These are phyloP conservation scores for Cheilosia impressa DNA, from an alignment of 2,888 invertebrate species.

Conservation along the genomic window DNA sequence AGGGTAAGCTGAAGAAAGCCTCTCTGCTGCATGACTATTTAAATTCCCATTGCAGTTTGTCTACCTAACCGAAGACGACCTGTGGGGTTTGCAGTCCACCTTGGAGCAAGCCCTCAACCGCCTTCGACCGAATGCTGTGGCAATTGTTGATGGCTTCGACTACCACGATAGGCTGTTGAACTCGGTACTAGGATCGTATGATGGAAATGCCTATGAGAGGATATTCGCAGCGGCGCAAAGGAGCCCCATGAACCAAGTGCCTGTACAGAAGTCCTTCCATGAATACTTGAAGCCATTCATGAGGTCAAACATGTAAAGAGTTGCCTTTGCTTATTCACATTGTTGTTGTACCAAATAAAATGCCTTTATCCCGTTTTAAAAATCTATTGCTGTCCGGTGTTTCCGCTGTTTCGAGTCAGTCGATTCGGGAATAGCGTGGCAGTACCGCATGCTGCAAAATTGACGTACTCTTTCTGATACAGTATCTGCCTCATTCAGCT, in stretches of 20 bases:
- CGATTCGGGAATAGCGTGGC: too few species aligned
- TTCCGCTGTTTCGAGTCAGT: too few species aligned
- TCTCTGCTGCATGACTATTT: background rate
- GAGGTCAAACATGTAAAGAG: slow-evolving; percentile 85
- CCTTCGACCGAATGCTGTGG: slow-evolving; percentile 94
- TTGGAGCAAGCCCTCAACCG: slow-evolving; percentile 88
- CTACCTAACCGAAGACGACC: slow-evolving; percentile 79
- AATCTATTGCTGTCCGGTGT: too few species aligned
- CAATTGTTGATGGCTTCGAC: slow-evolving; percentile 96
- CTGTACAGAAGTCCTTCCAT: slow-evolving; percentile 89
- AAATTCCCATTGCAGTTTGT: slow-evolving; percentile 79
- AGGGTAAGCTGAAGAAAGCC: slow-evolving; percentile 85
- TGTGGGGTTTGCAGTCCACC: slow-evolving; percentile 87
- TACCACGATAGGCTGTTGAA: slow-evolving; percentile 91
- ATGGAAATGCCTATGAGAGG: slow-evolving; percentile 93
- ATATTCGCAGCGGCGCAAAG: slow-evolving; percentile 91
- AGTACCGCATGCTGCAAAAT: too few species aligned
- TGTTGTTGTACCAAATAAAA: slow-evolving; percentile 4
- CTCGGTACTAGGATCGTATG: slow-evolving; percentile 91
- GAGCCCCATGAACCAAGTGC: slow-evolving; percentile 92
- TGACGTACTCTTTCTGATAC: too few species aligned
- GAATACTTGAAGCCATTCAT: slow-evolving; percentile 88
- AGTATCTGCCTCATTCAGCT: too few species aligned
- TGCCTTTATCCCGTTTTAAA: background rate
- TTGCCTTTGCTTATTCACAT: background rate